A percentile compares a stretch with the other conserved stretches of the same genome.
Conservation (phyloP, 2,888 invertebrate species). For the Frankliniella intonsa region DNA sequence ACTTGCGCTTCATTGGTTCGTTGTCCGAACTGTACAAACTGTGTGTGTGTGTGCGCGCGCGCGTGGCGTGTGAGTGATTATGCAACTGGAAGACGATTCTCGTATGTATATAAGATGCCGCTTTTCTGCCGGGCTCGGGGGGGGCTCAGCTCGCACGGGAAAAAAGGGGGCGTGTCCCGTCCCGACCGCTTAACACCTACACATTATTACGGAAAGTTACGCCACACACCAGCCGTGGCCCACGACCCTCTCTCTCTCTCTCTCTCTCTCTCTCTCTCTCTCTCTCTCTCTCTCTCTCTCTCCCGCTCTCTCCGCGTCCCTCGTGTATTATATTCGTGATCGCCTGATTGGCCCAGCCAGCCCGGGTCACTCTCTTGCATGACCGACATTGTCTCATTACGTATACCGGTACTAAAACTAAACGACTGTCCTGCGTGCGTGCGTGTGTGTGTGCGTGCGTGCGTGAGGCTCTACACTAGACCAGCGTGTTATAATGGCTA, state of each 20-base stretch:
- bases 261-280: conserved; percentile 1
- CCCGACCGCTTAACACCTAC: background rate
- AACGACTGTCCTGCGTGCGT: background rate
- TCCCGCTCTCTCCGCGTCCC: background rate
- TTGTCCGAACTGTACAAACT: too few relatives aligned
- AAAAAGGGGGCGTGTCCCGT: background rate
- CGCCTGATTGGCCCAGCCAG: background rate
- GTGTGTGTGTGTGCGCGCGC: too few relatives aligned
- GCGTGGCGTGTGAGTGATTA: too few relatives aligned
- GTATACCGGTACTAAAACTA: background rate
- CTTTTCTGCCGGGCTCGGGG: too few relatives aligned
- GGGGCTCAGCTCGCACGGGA: background rate
- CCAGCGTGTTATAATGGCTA: too few relatives aligned
- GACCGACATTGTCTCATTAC: background rate
- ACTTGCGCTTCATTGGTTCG: too few relatives aligned
- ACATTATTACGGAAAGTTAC: conserved; percentile 1
- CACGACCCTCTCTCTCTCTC: background rate
- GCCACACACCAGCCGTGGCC: background rate
- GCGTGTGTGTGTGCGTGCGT: background rate
- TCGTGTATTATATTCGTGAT: background rate
- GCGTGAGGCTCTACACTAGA: background rate
- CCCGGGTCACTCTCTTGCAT: background rate
- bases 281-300: conserved; percentile 1
- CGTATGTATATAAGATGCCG: too few relatives aligned
- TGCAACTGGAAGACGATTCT: too few relatives aligned